These are phyloP conservation scores for Amphiura filiformis DNA, from an alignment of 35 echinoderm and acorn worm species.

Conservation along the genomic window DNA sequence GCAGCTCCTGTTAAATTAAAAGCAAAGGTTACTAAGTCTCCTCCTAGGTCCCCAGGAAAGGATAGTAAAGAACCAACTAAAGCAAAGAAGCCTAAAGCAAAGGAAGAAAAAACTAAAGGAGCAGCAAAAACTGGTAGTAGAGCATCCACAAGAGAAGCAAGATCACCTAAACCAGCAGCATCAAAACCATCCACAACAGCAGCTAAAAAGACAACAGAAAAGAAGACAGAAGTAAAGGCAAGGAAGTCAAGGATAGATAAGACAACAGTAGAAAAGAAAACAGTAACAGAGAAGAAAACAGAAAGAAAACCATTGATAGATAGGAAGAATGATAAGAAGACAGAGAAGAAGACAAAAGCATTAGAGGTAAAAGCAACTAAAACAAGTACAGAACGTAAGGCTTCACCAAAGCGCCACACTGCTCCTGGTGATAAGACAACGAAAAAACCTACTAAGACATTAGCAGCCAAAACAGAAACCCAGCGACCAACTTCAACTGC, in stretches of 20 bases:
- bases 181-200: not conserved
- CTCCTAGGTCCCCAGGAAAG: not conserved
- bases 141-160: not conserved
- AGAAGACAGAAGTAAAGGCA: constrained; percentile 25
- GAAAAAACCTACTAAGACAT: constrained; percentile 31
- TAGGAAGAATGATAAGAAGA: constrained; percentile 49
- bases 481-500: constrained; percentile 69
- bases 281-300: constrained; percentile 45
- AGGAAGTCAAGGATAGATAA: not conserved
- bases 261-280: no score
- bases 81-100: constrained; percentile 11
- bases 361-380: constrained; percentile 24
- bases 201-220: constrained; percentile 10
- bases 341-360: constrained; percentile 21
- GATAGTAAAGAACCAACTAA: not conserved
- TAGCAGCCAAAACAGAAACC: constrained; percentile 47
- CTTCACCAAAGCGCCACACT: constrained; percentile 23
- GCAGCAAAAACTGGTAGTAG: not conserved
- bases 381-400: constrained; percentile 39
- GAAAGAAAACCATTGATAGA: constrained; percentile 42
- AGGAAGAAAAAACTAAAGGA: constrained; percentile 18
- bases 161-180: not conserved
- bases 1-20: not conserved
- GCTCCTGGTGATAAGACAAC: not conserved
- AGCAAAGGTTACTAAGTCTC: not conserved